Evolutionary conservation across 2,797 vertebrate species (phyloP), one percentile per base, ranked within the genome.

Genomic region (Bothrops alternatus): DNA sequence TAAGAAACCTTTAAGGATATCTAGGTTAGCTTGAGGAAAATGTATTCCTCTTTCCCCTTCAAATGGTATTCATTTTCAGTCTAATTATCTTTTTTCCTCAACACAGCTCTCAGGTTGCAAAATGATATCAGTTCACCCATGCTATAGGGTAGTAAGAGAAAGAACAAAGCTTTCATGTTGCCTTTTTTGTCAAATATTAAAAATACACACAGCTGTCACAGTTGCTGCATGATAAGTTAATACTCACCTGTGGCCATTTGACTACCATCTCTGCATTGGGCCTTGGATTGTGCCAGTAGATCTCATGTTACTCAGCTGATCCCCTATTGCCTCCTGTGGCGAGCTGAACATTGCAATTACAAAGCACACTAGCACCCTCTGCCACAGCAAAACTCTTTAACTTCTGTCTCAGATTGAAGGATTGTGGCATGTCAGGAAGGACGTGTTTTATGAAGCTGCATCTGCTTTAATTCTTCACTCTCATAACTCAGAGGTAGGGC

Each of bases 61-160:
- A 89, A 95, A 10, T 92, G 94, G 94, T 69, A 90, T 86, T 94
- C 6, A 0, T 13, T 95, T 96, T 94, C 86, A 65, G 65, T 63
- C 23, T 96, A 96, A 96, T 96, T 96, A 65, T 92, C 91, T 93
- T 20, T 91, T 93, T 94, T 95, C 91, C 85, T 53, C 53, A 96
- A 96, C 56, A 95, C 91, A 94, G 95, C 53, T 93, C 93, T 95
- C 91, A 94, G 53, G 92, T 73, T 94, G 87, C 92, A 60, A 91
- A 92, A 92, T 89, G 89, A 86, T 86, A 94, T 87, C 93, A 91
- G 93, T 82, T 82, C 73, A 11, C 20, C 73, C 20, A 96, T 91
- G 92, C 92, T 87, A 96, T n/a, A 93, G 42, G 10, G 56, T 86
- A 42, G 94, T 61, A 95, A 85, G 90, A 86, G 58, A 93, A 12